Evolutionary conservation across 2,113 vertebrate species (phyloP).

Genomic region (Rhinolophus sinicus): DNA sequence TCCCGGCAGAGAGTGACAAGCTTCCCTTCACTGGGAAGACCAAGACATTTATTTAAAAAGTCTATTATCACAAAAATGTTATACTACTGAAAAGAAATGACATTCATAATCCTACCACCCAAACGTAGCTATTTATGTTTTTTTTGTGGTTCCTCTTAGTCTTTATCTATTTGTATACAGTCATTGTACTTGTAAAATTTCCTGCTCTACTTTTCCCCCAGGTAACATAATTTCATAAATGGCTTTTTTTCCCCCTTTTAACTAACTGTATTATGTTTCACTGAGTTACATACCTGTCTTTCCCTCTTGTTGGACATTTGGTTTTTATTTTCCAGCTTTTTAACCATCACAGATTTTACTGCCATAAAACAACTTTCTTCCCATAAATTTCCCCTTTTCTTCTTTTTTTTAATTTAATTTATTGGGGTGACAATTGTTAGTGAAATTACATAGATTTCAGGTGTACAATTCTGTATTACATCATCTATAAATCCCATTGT

Average conservation of each 20-base stretch:
- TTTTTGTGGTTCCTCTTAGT: neutral
- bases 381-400: neutral
- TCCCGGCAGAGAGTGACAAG: neutral
- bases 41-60: neutral
- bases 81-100: neutral
- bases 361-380: neutral
- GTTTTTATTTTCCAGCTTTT: slow-evolving; percentile 19
- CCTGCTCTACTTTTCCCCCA: neutral
- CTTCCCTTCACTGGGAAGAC: neutral
- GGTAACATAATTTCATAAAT: neutral
- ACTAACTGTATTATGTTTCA: neutral
- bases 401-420: no score
- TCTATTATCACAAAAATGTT: neutral
- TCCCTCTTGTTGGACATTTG: neutral
- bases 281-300: neutral
- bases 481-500: no score
- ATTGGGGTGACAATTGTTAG: no score
- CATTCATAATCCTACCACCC: neutral
- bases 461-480: no score
- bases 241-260: neutral
- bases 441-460: no score
- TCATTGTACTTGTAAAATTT: neutral
- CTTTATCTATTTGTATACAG: neutral
- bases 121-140: neutral
- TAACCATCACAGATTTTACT: neutral